phyloP scores from a whole-genome alignment of 2,113 vertebrate genomes.

The Equus przewalskii region DNA sequence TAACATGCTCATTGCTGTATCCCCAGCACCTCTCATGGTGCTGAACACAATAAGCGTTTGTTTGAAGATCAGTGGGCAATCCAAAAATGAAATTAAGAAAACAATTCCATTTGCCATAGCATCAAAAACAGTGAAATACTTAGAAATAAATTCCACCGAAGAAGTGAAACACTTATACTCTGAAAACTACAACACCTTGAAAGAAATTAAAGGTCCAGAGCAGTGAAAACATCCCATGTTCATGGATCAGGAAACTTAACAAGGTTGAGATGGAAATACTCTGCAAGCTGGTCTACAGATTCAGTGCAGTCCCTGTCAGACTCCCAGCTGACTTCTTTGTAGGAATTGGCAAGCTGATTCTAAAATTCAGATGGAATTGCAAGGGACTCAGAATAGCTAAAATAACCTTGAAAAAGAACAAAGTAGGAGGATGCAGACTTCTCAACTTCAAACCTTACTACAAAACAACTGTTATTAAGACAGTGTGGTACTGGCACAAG shows the following conservation, averaged over 20 bases:
- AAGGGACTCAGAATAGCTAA: background rate
- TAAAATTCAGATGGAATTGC: background rate
- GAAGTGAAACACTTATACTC: background rate
- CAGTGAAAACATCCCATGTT: background rate
- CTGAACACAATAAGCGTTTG: background rate
- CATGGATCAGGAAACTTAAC: background rate
- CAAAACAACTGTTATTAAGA: background rate
- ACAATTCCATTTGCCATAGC: background rate
- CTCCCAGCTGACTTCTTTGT: background rate
- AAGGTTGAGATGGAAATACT: background rate
- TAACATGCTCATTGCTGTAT: background rate
- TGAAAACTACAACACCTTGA: background rate
- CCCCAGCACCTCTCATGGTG: background rate
- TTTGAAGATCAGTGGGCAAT: background rate
- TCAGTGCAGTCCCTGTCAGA: background rate
- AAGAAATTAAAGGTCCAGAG: slow-evolving; percentile 8
- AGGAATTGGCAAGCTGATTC: background rate
- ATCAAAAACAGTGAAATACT: background rate
- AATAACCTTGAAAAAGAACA: slow-evolving; percentile 1
- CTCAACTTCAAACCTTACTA: background rate
- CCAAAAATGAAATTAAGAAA: background rate
- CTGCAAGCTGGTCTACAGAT: background rate
- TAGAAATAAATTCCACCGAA: background rate
- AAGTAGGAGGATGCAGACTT: background rate
- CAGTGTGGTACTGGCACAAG: background rate